A percentile compares a stretch with the other conserved stretches of the same genome.
phyloP scores from a whole-genome alignment of 2,888 invertebrate species.

The Anaspis maculata region DNA sequence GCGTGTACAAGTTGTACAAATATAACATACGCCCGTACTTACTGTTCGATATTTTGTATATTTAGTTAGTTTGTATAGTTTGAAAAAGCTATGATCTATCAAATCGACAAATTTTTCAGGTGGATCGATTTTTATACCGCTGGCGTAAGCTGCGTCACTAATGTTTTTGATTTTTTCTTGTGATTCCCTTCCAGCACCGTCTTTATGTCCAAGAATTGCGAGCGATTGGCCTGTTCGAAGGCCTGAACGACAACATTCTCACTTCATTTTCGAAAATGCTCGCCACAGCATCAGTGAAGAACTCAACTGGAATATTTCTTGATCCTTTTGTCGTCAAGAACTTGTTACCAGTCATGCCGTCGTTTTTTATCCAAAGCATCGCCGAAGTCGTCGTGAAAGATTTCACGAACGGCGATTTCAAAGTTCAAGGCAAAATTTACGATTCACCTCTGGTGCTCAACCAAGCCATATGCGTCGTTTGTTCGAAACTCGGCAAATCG shows the following conservation, averaged over 20 bases:
- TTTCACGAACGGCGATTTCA: constrained; percentile 9
- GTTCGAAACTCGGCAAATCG: constrained; percentile 30
- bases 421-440: constrained; percentile 14
- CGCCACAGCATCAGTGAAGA: constrained; percentile 24
- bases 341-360: constrained; percentile 28
- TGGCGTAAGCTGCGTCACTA: no score
- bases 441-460: constrained; percentile 18
- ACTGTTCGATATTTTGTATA: no score
- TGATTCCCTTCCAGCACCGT: constrained; percentile 32
- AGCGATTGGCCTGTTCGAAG: constrained; percentile 31
- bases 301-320: constrained; percentile 28
- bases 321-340: constrained; percentile 29
- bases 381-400: constrained; percentile 17
- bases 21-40: no score
- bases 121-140: no score
- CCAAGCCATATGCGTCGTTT: constrained; percentile 20
- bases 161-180: no score
- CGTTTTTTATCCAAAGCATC: constrained; percentile 16
- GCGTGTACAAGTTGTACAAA: no score
- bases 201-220: constrained; percentile 34
- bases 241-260: neutral
- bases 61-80: no score
- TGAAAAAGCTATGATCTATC: no score
- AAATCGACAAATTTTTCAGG: no score
- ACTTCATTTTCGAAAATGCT: constrained; percentile 7